Evolutionary conservation across 2,113 vertebrate genomes (phyloP).

Genomic region (Syrrhaptes paradoxus): DNA sequence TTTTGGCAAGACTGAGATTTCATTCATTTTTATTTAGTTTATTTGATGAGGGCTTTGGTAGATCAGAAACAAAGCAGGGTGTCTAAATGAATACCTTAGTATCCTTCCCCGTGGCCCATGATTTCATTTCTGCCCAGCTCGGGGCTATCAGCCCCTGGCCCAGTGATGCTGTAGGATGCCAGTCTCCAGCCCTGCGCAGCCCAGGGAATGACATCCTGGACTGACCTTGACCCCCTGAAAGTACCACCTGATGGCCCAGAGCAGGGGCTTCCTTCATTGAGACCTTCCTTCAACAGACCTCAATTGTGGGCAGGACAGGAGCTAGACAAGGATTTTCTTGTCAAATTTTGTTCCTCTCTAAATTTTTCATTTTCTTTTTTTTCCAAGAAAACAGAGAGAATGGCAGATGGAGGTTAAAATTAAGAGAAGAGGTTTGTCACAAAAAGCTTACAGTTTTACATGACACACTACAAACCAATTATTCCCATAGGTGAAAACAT

Average conservation of each 20-base stretch:
- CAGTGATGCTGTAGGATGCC: background rate
- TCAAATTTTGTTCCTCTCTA: background rate
- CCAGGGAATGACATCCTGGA: background rate
- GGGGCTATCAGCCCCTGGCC: background rate
- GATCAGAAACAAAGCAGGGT: background rate
- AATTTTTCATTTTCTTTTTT: background rate
- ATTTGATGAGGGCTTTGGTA: background rate
- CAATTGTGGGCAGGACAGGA: accelerated
- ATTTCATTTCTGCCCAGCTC: background rate
- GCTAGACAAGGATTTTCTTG: background rate
- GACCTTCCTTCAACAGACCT: background rate
- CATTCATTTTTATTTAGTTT: background rate
- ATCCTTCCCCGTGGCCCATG: background rate
- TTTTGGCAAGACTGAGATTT: background rate
- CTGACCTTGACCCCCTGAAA: background rate
- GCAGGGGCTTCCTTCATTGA: background rate
- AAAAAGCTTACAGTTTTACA: background rate
- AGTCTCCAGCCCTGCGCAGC: background rate
- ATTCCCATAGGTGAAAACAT: background rate
- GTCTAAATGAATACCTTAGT: background rate
- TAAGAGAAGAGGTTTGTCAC: background rate
- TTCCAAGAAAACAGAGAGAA: background rate
- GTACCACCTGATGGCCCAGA: too few relatives aligned
- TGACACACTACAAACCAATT: background rate
- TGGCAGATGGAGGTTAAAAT: background rate